Percentiles rank a stretch among this genome's conserved stretches.
phyloP scores from a whole-genome alignment of 2,113 vertebrate genomes.

The Eonycteris spelaea region DNA sequence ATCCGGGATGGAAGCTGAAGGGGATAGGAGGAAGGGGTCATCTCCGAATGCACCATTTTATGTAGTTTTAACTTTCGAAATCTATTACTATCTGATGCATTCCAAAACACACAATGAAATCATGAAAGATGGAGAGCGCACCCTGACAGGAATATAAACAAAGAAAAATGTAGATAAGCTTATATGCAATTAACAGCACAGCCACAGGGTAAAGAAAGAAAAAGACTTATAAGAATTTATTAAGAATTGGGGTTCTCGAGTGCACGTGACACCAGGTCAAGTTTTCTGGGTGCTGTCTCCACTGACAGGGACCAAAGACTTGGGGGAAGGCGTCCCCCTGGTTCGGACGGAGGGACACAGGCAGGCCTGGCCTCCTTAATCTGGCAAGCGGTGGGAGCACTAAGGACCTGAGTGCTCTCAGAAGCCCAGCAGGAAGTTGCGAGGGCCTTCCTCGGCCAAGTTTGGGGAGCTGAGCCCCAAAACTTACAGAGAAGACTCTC shows the following conservation, averaged over 20 bases:
- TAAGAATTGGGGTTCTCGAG: neutral
- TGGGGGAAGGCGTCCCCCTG: no score
- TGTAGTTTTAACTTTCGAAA: neutral
- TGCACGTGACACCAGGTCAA: neutral
- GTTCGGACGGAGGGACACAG: neutral
- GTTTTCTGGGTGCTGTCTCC: neutral
- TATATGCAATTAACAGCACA: no score
- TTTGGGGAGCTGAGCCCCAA: neutral
- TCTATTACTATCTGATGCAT: neutral
- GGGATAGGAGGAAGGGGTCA: neutral
- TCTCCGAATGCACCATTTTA: neutral
- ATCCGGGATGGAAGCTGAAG: no score
- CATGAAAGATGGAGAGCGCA: neutral
- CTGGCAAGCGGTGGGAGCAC: neutral
- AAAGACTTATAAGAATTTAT: neutral
- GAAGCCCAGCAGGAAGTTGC: no score
- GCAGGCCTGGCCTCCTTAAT: neutral
- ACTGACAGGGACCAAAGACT: neutral
- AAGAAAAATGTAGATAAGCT: neutral
- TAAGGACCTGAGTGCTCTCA: neutral
- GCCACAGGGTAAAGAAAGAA: no score
- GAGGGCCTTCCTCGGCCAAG: neutral
- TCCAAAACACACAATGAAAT: neutral
- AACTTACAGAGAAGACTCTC: neutral
- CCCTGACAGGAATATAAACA: neutral